Conservation (phyloP, 1,140 invertebrate species). For the Bombyx mandarina region DNA sequence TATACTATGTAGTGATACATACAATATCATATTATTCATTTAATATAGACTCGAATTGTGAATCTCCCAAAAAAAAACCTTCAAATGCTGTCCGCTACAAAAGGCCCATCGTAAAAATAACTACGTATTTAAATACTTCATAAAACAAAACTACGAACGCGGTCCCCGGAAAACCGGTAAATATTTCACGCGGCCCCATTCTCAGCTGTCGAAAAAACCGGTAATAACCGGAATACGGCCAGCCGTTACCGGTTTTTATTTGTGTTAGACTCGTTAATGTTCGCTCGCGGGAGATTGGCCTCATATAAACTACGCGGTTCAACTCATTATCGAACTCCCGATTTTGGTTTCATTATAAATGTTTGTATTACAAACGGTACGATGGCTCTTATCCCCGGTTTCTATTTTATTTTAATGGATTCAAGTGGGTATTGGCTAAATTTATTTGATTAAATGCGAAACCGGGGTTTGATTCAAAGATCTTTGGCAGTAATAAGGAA, state of each 20-base stretch:
- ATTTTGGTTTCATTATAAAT: conserved; percentile 1
- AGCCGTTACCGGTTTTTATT: conserved; percentile 11
- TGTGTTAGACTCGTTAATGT: conserved; percentile 13
- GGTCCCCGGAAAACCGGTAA: conserved; percentile 1
- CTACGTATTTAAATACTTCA: conserved; percentile 2
- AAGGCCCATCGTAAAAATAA: conserved; percentile 1
- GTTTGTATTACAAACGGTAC: too few species aligned
- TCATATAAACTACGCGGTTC: conserved; percentile 12
- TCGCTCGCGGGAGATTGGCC: conserved; percentile 9
- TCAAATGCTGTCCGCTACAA: background rate
- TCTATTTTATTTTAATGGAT: too few species aligned
- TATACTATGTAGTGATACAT: too few species aligned
- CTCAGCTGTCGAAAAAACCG: conserved; percentile 6
- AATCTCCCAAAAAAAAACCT: background rate
- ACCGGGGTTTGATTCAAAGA: too few species aligned
- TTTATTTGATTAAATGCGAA: too few species aligned
- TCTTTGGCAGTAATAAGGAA: too few species aligned
- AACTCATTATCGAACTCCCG: conserved; percentile 2
- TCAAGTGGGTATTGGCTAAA: too few species aligned
- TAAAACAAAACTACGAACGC: conserved; percentile 4
- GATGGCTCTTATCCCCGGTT: too few species aligned
- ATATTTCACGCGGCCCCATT: conserved; percentile 3
- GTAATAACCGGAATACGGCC: conserved; percentile 14
- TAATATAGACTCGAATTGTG: too few species aligned
- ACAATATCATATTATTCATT: too few species aligned